Base-by-base conservation (phyloP, 2,888 invertebrate genomes). In the Polydrusus cervinus region DNA sequence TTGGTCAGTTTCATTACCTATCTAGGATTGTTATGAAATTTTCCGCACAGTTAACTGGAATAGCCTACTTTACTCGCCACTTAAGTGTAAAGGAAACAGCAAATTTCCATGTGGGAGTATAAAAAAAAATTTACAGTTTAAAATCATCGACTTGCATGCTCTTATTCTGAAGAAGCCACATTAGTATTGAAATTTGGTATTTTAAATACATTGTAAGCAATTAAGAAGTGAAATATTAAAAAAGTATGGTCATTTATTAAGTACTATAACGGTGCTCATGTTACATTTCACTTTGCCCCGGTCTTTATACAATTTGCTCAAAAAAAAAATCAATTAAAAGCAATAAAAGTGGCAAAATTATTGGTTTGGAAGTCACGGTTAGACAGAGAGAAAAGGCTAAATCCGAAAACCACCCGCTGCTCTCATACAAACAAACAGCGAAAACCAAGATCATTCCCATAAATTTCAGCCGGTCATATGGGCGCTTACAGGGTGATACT, bases 341-440 rank as follows among this genome's bases (percentile, higher is more conserved):
- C 76, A 72, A 76, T 76, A 76, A 76, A 72, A 76, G 72, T 75
- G 65, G 72, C 60, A 73, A 70, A 76, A 69, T 76, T 76, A 74
- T 76, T 71, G 76, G 76, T 65, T 71, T 62, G 72, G 68, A 64
- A 76, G 73, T 73, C 76, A 65, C 68, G 69, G 73, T 34, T 66
- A 68, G 61, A 69, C 30, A 69, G 70, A 73, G 74, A 75, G 45
- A 55, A 60, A 62, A 45, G 65, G 66, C 60, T 64, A 72, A 76
- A 76, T 74, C 57, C 74, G 62, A 70, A 76, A 76, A 64, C 78
- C 80, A 70, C 80, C 80, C 78, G 80, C 77, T 77, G 80, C 70
- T 78, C 72, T 73, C 78, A 75, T 76, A 81, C 78, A 80, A 81
- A 80, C 78, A 80, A 79, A 79, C 71, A 78, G 75, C 76, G 76